Evolutionary conservation across 2,797 vertebrate genomes (phyloP), one percentile per base, ranked within the genome.

Genomic region (Podargus strigoides): DNA sequence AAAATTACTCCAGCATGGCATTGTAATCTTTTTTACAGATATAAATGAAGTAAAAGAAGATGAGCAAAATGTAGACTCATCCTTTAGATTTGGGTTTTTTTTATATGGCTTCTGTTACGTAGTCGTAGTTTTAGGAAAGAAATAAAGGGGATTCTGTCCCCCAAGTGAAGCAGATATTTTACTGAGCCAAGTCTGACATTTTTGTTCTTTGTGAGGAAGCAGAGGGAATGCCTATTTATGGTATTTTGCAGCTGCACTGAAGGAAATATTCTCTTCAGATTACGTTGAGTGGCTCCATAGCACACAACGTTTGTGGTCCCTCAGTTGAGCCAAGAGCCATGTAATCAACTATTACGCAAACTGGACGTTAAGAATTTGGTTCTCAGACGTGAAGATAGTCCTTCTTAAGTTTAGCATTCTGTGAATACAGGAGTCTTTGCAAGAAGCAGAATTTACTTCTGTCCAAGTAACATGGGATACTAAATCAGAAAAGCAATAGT

Each of bases 181-280:
- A 87, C 39, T 66, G 73, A 93, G 90, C 85, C 66, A 95, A 94
- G 76, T 63, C 70, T 76, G 74, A 92, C 70, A 95, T 95, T 77
- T 90, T 84, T 7, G 53, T 75, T 74, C 83, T 94, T 93, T 93
- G 63, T 73, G 53, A 95, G 37, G 77, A 94, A 79, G 74, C 52
- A 82, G 74, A 85, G 84, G 30, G 77, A 85, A 96, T 96, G 95
- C 52, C 95, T 96, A 94, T 96, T 96, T 96, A 96, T 96, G 96
- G 95, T 88, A 62, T 90, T 95, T 96, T 96, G 76, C 66, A 79
- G 90, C 94, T 95, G 62, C 90, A 94, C 77, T 85, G 56, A 79
- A 89, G 92, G 91, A 95, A 95, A 77, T 92, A 78, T 14, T 95
- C 80, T 81, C 80, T 92, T 96, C 90, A 92, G 80, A 95, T 95